A percentile compares a stretch with the other conserved stretches of the same genome.
These are phyloP conservation scores for Drosophila sulfurigaster DNA, from an alignment of 1,140 invertebrate genomes.

Conservation along the genomic window DNA sequence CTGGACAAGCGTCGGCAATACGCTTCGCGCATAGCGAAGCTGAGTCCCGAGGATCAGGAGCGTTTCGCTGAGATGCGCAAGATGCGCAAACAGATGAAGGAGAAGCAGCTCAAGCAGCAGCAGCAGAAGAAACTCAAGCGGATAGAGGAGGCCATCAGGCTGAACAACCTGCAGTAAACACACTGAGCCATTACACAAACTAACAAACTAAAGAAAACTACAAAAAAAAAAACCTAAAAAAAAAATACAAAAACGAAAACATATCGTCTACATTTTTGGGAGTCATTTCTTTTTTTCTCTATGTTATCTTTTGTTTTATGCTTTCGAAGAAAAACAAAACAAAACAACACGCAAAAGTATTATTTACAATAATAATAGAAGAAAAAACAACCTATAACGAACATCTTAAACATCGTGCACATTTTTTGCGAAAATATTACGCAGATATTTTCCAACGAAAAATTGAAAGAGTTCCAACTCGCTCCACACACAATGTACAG, in stretches of 20 bases:
- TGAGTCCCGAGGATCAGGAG: conserved; percentile 69
- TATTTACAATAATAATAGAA: conserved; percentile 60
- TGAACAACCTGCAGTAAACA: conserved; percentile 64
- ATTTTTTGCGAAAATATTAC: conserved; percentile 52
- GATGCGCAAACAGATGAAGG: conserved; percentile 68
- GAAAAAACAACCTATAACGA: conserved; percentile 19
- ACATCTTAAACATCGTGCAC: conserved; percentile 41
- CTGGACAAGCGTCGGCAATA: conserved; percentile 64
- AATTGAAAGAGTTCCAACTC: conserved; percentile 53
- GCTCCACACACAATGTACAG: conserved; percentile 66
- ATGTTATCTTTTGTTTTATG: conserved; percentile 35
- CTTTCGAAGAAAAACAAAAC: conserved; percentile 21
- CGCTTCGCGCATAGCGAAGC: conserved; percentile 49
- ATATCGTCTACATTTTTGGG: conserved; percentile 37
- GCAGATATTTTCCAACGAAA: conserved; percentile 50
- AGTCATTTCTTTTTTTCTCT: conserved; percentile 24
- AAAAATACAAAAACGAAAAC: conserved; percentile 24
- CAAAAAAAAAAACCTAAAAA: conserved; percentile 5
- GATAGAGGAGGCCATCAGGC: conserved; percentile 71
- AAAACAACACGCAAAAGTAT: conserved; percentile 58
- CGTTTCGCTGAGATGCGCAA: conserved; percentile 79
- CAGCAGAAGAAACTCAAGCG: conserved; percentile 66
- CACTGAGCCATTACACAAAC: neutral
- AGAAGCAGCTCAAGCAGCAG: conserved; percentile 51
- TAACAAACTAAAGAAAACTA: conserved; percentile 21